Evolutionary conservation across 2,113 vertebrate genomes (phyloP), one percentile per base, ranked within the genome.

Genomic region (Cryptotis parvus): DNA sequence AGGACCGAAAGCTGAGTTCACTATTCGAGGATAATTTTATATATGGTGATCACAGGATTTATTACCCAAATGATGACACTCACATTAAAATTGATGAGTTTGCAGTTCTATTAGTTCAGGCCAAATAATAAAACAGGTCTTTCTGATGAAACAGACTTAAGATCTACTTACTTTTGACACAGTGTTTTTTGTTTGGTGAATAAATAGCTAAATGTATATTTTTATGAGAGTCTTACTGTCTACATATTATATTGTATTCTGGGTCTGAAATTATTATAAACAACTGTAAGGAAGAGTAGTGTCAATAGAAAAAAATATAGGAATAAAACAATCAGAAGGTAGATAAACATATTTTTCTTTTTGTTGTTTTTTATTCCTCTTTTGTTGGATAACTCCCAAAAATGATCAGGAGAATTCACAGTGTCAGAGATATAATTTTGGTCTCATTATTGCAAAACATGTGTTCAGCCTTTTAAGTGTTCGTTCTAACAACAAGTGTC

Each of bases 1-100:
- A 45, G 31, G 8, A 68, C 27, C 83, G 20, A 87, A 39, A 86
- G 27, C 26, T 87, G 81, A 87, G 85, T 82, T 84, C 3, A 33
- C 79, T 74, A 69, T 52, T 24, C 2, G 76, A 80, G 83, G 37
- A 93, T 89, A 89, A 43, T 72, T 16, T 70, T 41, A 79, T 29
- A 61, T 35, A 45, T 2, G 1, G 0, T 66, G 76, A 52, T 66
- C 61, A 75, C 31, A 86, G 90, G 58, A 90, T 84, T 92, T 39
- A n/a, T 49, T 8, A 22, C 79, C 0, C 37, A 73, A 77, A 66
- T 11, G 41, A 31, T 70, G 27, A 65, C 4, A 63, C 0, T 45
- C 14, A 9, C 11, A 70, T 55, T 29, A 49, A 76, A 77, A 70
- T 49, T 49, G 55, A 33, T 66, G 2, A 73, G 39, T 63, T 73